Percentiles rank a stretch among this genome's conserved stretches.
These are phyloP conservation scores for Chlorocebus sabaeus DNA, from an alignment of 2,113 vertebrate genomes.

Conservation along the genomic window DNA sequence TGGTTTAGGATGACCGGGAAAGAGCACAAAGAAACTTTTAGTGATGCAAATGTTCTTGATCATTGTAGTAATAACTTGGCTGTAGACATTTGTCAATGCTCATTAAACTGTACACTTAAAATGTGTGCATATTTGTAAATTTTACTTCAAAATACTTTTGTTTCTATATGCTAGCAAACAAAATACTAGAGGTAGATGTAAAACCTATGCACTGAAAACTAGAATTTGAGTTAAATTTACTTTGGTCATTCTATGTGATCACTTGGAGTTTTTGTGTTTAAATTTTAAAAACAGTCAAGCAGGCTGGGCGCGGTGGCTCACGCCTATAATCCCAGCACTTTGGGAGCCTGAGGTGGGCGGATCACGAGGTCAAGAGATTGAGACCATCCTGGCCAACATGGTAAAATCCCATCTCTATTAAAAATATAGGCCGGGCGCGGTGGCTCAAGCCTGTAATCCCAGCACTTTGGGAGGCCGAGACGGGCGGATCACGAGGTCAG, in stretches of 20 bases:
- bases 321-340: no score
- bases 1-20: not conserved
- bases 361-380: no score
- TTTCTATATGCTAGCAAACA: not conserved
- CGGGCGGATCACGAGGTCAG: no score
- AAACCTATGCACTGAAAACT: not conserved
- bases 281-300: not conserved
- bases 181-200: not conserved
- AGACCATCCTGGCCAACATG: no score
- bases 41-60: not conserved
- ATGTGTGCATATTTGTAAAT: not conserved
- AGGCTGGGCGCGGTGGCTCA: no score
- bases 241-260: not conserved
- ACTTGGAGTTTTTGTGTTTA: not conserved
- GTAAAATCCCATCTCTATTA: no score
- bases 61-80: not conserved
- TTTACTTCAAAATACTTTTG: not conserved
- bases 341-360: accelerated
- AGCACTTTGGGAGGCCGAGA: no score
- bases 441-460: no score
- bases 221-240: not conserved
- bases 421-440: no score
- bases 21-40: not conserved
- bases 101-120: not conserved
- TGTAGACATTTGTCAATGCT: not conserved